These are phyloP conservation scores for Astreopora myriophthalma DNA, from an alignment of 64 coral and sea anemone genomes.

Conservation along the genomic window DNA sequence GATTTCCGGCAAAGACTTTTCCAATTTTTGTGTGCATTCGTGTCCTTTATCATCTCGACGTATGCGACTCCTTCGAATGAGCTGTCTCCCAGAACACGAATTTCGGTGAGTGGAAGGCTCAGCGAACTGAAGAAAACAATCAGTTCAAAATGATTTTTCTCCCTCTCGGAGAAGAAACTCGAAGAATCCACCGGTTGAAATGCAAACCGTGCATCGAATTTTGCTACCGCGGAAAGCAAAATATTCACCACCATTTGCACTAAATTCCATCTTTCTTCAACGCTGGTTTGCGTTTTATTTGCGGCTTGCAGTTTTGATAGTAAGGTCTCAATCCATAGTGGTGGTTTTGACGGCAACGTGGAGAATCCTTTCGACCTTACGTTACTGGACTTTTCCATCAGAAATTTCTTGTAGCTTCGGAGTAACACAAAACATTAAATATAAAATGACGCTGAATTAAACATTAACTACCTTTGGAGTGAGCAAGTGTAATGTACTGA, in stretches of 20 bases:
- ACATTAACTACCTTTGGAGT: too few species aligned
- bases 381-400: neutral
- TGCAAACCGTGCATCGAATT: conserved; percentile 61
- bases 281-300: neutral
- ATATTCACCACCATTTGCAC: conserved; percentile 59
- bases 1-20: conserved; percentile 32
- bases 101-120: neutral
- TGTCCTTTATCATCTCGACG: conserved; percentile 15
- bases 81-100: conserved; percentile 2
- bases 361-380: neutral
- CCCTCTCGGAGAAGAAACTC: conserved; percentile 45
- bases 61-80: conserved; percentile 9
- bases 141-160: conserved; percentile 47
- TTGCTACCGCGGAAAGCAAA: conserved; percentile 62
- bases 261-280: neutral
- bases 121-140: conserved; percentile 26
- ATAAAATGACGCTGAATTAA: too few species aligned
- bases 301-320: neutral
- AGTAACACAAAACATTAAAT: too few species aligned
- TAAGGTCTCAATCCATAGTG: neutral
- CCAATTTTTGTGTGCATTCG: conserved; percentile 13
- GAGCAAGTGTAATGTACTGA: too few species aligned
- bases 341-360: neutral
- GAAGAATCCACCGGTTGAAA: conserved; percentile 49
- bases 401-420: too few species aligned